Evolutionary conservation across 2,113 vertebrate genomes (phyloP).

Genomic region (Thunnus maccoyii): DNA sequence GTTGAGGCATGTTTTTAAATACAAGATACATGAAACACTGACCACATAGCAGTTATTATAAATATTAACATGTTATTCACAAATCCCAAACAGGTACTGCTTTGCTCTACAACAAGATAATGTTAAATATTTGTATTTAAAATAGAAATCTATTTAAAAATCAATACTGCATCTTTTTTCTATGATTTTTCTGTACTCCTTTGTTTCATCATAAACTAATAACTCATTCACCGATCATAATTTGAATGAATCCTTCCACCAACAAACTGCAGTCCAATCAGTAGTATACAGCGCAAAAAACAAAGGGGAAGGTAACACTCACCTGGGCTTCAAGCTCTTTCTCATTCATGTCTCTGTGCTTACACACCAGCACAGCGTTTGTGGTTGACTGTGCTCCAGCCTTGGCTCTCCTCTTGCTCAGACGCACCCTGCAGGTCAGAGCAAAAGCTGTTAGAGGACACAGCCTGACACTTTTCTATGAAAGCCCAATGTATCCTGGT

Average conservation of each 20-base stretch:
- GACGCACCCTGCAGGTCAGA: conserved; percentile 87
- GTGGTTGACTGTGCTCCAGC: conserved; percentile 93
- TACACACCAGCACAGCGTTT: conserved; percentile 94
- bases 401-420: conserved; percentile 94
- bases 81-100: no score
- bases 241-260: neutral
- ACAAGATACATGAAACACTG: no score
- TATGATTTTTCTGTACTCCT: neutral
- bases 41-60: no score
- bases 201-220: neutral
- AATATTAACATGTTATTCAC: no score
- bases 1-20: neutral
- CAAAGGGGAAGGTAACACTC: conserved; percentile 10
- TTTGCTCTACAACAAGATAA: no score
- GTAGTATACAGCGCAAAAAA: neutral
- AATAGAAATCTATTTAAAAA: no score
- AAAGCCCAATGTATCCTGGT: neutral
- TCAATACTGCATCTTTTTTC: no score
- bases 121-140: no score
- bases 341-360: conserved; percentile 97
- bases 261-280: neutral
- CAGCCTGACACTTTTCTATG: neutral
- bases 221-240: neutral
- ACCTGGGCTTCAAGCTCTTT: conserved; percentile 96
- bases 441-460: conserved; percentile 33